Percentiles rank a stretch among this genome's conserved stretches.
Conservation (phyloP, 2,113 vertebrate genomes). For the Collichthys lucidus region DNA sequence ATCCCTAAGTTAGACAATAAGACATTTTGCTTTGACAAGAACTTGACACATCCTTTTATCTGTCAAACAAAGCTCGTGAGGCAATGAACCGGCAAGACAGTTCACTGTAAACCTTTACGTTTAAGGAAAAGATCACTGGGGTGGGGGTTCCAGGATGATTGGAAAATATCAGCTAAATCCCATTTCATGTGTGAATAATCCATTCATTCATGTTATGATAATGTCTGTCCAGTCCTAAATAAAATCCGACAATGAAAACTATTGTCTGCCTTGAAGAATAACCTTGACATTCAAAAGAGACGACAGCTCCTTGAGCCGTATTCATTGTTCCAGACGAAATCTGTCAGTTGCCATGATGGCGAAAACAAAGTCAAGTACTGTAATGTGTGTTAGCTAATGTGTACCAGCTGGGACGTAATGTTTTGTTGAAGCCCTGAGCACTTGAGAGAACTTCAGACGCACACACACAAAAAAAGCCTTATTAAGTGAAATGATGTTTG, state of each 20-base stretch:
- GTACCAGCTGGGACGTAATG: conserved; percentile 61
- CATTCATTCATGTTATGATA: conserved; percentile 60
- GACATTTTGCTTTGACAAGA: conserved; percentile 1
- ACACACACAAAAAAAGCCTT: conserved; percentile 39
- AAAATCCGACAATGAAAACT: conserved; percentile 48
- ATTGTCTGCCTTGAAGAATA: conserved; percentile 63
- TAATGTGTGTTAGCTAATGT: conserved; percentile 59
- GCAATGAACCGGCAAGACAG: neutral
- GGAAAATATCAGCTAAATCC: conserved; percentile 21
- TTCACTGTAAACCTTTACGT: conserved; percentile 10
- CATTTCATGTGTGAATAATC: conserved; percentile 33
- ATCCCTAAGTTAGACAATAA: neutral
- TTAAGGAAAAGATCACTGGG: neutral
- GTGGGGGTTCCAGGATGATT: neutral
- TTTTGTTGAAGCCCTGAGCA: conserved; percentile 60
- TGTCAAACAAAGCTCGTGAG: neutral
- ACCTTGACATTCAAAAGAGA: conserved; percentile 52
- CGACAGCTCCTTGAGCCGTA: conserved; percentile 56
- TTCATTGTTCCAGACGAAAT: conserved; percentile 65
- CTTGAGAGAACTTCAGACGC: conserved; percentile 47
- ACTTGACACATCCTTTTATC: conserved; percentile 6
- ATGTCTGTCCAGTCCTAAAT: conserved; percentile 23
- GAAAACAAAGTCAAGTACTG: conserved; percentile 55
- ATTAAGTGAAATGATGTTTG: conserved; percentile 46
- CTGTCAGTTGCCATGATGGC: conserved; percentile 62